Evolutionary conservation across 2,113 vertebrate species (phyloP), one percentile per base, ranked within the genome.

Genomic region (Chaetodon auriga): DNA sequence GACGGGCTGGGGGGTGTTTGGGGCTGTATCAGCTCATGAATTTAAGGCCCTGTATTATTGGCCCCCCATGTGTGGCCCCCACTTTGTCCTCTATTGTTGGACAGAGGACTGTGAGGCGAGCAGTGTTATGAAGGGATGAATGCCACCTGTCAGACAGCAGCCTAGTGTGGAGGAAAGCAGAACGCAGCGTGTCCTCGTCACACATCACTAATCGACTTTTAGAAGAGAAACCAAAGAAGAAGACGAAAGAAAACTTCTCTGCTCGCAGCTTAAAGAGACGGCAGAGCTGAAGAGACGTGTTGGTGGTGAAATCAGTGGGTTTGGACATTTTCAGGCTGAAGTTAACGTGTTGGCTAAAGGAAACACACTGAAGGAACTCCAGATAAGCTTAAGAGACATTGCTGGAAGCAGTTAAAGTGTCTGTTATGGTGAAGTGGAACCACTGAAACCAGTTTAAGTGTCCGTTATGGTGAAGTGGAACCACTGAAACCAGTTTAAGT

Each of bases 11-110:
- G 51, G 87, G 35, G 21, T 4, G 19, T 45, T 74, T 66, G 88
- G 83, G 81, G 91, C 91, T 93, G 95, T 74, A 76, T 85, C 13
- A 94, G 92, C 87, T 92, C 95, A 96, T 97, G 97, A 97, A 97
- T 96, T 93, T 92, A 97, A 92, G 93, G 89, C 84, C 91, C 91
- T 93, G 93, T 94, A 96, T 97, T 96, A 96, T 92, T 90, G 9
- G 35, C 14, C 5, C 65, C 54, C 19, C 9, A 11, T 57, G 62
- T 76, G 66, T 49, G 46, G 21, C 61, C 72, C 68, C 65, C 64
- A 11, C 53, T 54, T 35, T 35, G 51, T 48, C 49, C 68, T 16
- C 58, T 54, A 75, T 85, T 85, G 76, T 80, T 83, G 70, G 87
- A 3, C 30, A 4, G 73, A 35, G 58, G 46, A 7, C 16, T 79